These are phyloP conservation scores for Lasioglossum zephyrum DNA, from an alignment of 2,888 invertebrate species.

Conservation along the genomic window DNA sequence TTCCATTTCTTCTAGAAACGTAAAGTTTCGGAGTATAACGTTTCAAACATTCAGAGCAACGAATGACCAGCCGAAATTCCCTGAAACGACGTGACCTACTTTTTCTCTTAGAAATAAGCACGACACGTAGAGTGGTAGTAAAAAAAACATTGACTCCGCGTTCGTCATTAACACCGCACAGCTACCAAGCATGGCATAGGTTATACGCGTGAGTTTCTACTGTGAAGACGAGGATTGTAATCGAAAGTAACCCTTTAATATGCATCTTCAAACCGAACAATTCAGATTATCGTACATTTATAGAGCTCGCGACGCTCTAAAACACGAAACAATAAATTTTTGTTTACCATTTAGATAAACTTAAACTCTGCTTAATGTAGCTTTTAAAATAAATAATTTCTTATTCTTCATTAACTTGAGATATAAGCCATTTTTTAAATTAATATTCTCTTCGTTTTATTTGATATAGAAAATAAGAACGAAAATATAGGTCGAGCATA, in stretches of 20 bases:
- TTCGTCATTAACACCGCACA: constrained; percentile 8
- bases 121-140: constrained; percentile 16
- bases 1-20: neutral
- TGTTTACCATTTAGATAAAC: neutral
- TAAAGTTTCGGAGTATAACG: neutral
- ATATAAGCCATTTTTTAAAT: neutral
- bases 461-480: neutral
- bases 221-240: neutral
- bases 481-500: neutral
- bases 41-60: neutral
- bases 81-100: neutral
- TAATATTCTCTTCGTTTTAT: neutral
- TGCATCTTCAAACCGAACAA: neutral
- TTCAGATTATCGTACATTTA: neutral
- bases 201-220: neutral
- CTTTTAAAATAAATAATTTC: neutral
- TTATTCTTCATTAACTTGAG: neutral
- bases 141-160: constrained; percentile 12
- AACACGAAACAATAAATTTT: neutral
- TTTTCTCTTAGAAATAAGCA: constrained; percentile 8
- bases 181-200: neutral
- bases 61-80: neutral
- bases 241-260: neutral
- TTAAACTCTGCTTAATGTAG: neutral
- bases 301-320: neutral